Percentiles rank a stretch among this genome's conserved stretches.
Conservation (phyloP, 1,140 invertebrate genomes). For the Hypothenemus hampei region DNA sequence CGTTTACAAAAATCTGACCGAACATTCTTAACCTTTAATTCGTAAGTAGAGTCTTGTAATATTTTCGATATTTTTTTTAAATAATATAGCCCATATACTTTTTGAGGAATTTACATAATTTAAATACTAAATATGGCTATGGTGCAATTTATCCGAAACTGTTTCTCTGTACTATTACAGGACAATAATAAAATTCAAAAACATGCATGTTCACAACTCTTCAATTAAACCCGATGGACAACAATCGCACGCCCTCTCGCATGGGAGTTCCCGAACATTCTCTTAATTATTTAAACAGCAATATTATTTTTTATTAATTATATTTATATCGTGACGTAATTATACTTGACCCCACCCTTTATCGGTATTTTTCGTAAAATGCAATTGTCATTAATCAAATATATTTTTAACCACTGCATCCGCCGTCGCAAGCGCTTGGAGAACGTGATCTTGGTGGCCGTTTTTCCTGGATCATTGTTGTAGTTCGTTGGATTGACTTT, state of each 20-base stretch:
- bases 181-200: neutral
- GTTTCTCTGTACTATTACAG: conserved; percentile 1
- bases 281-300: neutral
- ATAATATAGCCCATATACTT: no score
- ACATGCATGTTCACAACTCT: conserved; percentile 9
- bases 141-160: neutral
- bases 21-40: no score
- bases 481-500: neutral
- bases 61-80: no score
- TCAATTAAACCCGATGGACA: conserved; percentile 1
- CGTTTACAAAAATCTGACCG: no score
- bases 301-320: conserved; percentile 3
- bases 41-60: no score
- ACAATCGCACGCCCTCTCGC: neutral
- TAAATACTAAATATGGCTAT: no score
- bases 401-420: neutral
- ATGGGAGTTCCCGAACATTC: neutral
- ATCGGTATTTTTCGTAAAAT: no score
- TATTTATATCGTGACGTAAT: no score
- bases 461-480: conserved; percentile 2
- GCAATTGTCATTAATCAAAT: no score
- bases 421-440: neutral
- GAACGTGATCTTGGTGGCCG: neutral
- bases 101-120: no score
- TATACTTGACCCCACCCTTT: no score